These are phyloP conservation scores for Felis catus DNA, from an alignment of 2,113 vertebrate genomes.

Conservation along the genomic window F.catus_Fca126_mat1.0 CM031412.1:127991501-127992000, in stretches of 20 bases:
- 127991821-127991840: background rate
- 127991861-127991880: background rate
- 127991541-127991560: too few species aligned
- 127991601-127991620: background rate
- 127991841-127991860: background rate
- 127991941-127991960: background rate
- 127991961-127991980: background rate
- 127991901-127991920: conserved; percentile 1
- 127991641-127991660: background rate
- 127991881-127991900: background rate
- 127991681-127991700: background rate
- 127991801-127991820: background rate
- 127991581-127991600: background rate
- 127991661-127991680: background rate
- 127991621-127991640: background rate
- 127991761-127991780: background rate
- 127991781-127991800: background rate
- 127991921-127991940: background rate
- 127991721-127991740: background rate
- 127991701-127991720: background rate
- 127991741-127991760: background rate
- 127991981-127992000: background rate
- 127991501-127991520: too few species aligned
- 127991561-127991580: too few species aligned
- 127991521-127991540: too few species aligned